Conservation (phyloP, 2,797 vertebrate species). For the Argentina silus region DNA sequence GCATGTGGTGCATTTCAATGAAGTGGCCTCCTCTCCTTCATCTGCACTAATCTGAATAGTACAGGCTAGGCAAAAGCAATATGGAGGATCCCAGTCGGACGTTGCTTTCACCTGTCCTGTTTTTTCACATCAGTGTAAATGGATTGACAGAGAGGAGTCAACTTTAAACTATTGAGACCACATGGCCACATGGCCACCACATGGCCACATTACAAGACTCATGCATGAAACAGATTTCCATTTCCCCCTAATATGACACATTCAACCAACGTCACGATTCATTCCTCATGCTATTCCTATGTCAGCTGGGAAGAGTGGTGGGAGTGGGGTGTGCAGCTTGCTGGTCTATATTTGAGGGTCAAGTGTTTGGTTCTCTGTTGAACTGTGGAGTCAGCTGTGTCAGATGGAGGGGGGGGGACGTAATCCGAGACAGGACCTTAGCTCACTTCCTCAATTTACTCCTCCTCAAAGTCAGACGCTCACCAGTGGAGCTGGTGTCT, state of each 20-base stretch:
- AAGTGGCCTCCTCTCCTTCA: too few relatives aligned
- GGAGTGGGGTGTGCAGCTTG: slow-evolving; percentile 1
- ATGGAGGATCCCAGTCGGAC: too few relatives aligned
- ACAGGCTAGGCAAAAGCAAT: too few relatives aligned
- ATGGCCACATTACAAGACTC: too few relatives aligned
- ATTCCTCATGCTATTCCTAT: slow-evolving; percentile 37
- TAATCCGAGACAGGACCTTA: slow-evolving; percentile 41
- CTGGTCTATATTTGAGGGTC: slow-evolving; percentile 51
- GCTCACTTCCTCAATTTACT: slow-evolving; percentile 42
- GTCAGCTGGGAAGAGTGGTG: not conserved
- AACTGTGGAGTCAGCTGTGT: slow-evolving; percentile 58
- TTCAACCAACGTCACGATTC: not conserved
- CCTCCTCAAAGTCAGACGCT: slow-evolving; percentile 18
- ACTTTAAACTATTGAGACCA: too few relatives aligned
- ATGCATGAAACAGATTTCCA: not conserved
- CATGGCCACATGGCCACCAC: too few relatives aligned
- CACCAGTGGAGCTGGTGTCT: slow-evolving; percentile 18
- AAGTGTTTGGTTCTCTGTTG: slow-evolving; percentile 41
- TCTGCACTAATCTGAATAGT: too few relatives aligned
- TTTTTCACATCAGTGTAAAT: too few relatives aligned
- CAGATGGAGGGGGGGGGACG: slow-evolving; percentile 23
- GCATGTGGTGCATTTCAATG: not conserved
- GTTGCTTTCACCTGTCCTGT: too few relatives aligned
- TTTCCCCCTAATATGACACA: not conserved
- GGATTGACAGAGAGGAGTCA: too few relatives aligned